Base-by-base conservation (phyloP, 1,140 invertebrate genomes). In the Drosophila repleta region DNA sequence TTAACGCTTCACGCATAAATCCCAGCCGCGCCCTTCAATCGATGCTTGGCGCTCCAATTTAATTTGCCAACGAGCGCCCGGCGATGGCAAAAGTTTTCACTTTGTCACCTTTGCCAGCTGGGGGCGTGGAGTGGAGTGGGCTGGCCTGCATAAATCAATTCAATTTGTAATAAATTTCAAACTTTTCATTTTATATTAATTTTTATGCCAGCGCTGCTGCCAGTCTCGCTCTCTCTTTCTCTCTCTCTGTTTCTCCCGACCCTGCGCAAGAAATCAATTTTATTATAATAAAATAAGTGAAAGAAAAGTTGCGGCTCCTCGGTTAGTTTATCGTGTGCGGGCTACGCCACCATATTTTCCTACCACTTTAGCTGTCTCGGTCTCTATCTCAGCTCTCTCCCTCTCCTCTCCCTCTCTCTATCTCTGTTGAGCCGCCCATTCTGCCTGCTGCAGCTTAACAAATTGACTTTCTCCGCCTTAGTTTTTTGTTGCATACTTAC, bases 181-280 rank as follows among this genome's bases (percentile, higher is more conserved):
- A 87, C 83, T 87, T 87, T 87, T 87, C 83, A 88, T 87, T 87
- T 87, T 88, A 88, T 87, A 87, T 87, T 87, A 87, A 87, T 87
- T 88, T 82, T 82, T 80, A 87, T 82, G 83, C 68, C 83, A 87
- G 72, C 74, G 45, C 61, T 70, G 53, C 58, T 46, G 79, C 39
- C 56, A n/a, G 74, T 43, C 21, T 35, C 45, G 46, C 55, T 7
- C 4, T 10, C 53, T n/a, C 55, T 29, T 6, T 7, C 49, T 43
- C 21, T 35, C 45, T 43, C 55, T 7, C 4, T 10, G 58, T n/a
- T 49, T 29, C 7, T 7, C 49, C 37, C 18, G 11, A 61, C 21
- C 58, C 13, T 41, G 15, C 49, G 32, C 61, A 76, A 82, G 83
- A 82, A 87, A 87, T 87, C 83, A 87, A 87, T 87, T 87, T 87